Percentiles rank a stretch among this genome's conserved stretches.
Evolutionary conservation across 2,888 invertebrate species (phyloP).

Genomic region (Yponomeuta sedellus): DNA sequence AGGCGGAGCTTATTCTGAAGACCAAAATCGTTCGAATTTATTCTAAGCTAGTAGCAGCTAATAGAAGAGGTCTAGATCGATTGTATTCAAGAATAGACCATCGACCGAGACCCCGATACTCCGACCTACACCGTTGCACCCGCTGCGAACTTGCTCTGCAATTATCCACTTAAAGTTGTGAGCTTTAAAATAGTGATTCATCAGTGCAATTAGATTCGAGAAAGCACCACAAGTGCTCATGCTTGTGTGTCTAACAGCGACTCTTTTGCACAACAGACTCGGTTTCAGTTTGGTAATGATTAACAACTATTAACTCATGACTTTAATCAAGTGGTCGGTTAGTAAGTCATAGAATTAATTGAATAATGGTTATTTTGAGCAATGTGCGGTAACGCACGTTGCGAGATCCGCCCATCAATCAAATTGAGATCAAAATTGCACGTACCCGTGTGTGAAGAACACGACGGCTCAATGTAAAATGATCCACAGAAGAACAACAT

Average conservation of each 20-base stretch:
- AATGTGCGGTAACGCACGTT: not conserved
- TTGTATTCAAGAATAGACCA: not conserved
- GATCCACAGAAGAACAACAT: not conserved
- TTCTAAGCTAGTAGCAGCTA: too few relatives aligned
- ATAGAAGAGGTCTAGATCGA: not conserved
- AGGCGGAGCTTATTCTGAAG: not conserved
- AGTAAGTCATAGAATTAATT: not conserved
- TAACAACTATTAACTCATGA: not conserved
- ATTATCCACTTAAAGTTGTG: not conserved
- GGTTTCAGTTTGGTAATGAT: too few relatives aligned
- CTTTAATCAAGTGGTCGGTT: not conserved
- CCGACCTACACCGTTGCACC: not conserved
- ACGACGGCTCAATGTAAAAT: not conserved
- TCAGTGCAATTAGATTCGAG: not conserved
- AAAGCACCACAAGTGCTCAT: not conserved
- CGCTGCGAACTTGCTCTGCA: not conserved
- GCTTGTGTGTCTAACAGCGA: not conserved
- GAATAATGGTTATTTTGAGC: not conserved
- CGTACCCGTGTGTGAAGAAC: not conserved
- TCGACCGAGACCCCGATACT: not conserved
- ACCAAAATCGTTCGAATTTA: not conserved
- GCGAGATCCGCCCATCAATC: not conserved
- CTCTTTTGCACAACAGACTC: too few relatives aligned
- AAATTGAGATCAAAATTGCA: constrained; percentile 1
- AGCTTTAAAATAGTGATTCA: not conserved